Evolutionary conservation across 2,113 vertebrate genomes (phyloP).

Genomic region (Festucalex cinctus): DNA sequence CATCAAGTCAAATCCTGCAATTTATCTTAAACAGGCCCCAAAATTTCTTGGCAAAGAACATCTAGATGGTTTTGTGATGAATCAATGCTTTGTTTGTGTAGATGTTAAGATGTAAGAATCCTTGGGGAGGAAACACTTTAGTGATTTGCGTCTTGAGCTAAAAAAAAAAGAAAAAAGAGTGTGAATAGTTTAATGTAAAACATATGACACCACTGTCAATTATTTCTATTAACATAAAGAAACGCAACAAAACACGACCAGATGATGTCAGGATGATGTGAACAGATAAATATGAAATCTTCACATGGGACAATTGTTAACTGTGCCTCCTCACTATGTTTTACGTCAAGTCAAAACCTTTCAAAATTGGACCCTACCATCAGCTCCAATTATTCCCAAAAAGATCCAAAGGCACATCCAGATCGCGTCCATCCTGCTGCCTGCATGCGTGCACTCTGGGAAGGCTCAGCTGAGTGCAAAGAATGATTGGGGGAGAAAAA

Average conservation of each 20-base stretch:
- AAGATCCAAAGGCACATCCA: slow-evolving; percentile 4
- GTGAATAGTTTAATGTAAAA: neutral
- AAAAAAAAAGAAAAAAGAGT: no score
- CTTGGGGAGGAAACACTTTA: no score
- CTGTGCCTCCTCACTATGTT: neutral
- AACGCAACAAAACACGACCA: neutral
- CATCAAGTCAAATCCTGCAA: no score
- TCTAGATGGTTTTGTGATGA: no score
- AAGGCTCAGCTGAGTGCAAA: neutral
- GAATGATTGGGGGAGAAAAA: neutral
- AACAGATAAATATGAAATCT: neutral
- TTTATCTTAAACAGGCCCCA: no score
- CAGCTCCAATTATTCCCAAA: neutral
- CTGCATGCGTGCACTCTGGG: neutral
- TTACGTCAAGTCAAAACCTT: neutral
- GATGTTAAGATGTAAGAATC: no score
- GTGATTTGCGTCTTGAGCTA: no score
- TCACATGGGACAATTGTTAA: neutral
- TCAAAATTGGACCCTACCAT: neutral
- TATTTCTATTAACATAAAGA: neutral
- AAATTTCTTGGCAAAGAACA: no score
- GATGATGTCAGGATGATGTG: neutral
- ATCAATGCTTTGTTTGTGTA: no score
- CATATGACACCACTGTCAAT: neutral
- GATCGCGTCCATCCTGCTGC: neutral